Conservation (phyloP, 2,888 invertebrate genomes). For the Dinocampus coccinellae region DNA sequence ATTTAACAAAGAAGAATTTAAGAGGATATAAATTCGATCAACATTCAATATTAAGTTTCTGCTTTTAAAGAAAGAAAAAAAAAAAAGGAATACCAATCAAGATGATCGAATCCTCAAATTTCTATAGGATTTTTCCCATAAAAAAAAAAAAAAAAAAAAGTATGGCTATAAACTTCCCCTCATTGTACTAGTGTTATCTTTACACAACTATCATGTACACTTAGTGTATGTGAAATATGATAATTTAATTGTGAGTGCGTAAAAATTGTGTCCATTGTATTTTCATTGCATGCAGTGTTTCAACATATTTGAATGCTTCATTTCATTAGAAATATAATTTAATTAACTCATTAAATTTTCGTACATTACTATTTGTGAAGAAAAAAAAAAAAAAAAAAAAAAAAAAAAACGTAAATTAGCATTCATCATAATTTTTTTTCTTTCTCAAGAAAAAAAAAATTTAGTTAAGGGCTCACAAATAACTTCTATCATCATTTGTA, state of each 20-base stretch:
- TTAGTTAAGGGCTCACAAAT: background rate
- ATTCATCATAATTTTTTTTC: background rate
- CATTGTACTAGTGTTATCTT: background rate
- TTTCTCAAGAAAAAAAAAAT: background rate
- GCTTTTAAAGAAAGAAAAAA: too few species aligned
- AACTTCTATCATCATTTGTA: background rate
- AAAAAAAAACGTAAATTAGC: too few species aligned
- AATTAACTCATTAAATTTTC: constrained; percentile 23
- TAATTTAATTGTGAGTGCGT: constrained; percentile 34
- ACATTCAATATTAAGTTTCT: constrained; percentile 5
- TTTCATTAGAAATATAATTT: background rate
- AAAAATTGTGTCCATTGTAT: constrained; percentile 36
- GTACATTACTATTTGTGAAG: background rate
- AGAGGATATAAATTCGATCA: constrained; percentile 11
- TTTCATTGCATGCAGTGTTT: constrained; percentile 46
- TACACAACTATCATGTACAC: background rate
- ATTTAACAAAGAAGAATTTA: background rate
- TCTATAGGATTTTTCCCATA: background rate
- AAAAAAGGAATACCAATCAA: background rate
- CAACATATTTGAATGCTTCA: constrained; percentile 55
- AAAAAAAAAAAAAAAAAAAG: background rate
- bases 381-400: background rate
- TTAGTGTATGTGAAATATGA: constrained; percentile 23
- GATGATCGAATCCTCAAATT: background rate
- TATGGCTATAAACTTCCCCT: background rate